Evolutionary conservation across 2,888 invertebrate genomes (phyloP), one percentile per base, ranked within the genome.

Genomic region (Lycaena phlaeas): DNA sequence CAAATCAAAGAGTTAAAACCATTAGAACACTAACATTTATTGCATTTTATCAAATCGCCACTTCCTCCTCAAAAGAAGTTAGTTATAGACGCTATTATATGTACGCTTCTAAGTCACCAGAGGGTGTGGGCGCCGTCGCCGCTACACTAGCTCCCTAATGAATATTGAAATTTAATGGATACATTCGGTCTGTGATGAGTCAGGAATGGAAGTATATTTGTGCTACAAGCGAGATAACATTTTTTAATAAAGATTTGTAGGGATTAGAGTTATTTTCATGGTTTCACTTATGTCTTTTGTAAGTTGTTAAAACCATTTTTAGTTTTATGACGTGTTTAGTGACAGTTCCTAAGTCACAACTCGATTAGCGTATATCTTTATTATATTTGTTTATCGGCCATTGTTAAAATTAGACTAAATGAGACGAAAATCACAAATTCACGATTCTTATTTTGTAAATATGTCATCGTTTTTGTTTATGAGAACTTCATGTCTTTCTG

Each of bases 1-100:
- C 98, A 99, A 89, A 99, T 99, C 82, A 97, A 96, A 88, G 98
- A 99, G 89, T 92, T 99, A 68, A 96, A 96, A 84, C 93, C 96
- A 59, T 56, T 67, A 60, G 85, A 86, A 67, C 85, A 86, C 75
- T 86, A 85, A 85, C 84, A 66, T 62, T 71, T 63, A 73, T 69
- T 78, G 82, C 78, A 84, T 82, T 81, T 79, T 66, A 70, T 64
- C 59, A 58, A 58, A 64, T 68, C 64, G 64, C 67, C 71, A 73
- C 79, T 79, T 81, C 77, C 77, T 75, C 75, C 65, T 68, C 72
- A 65, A 59, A 70, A 69, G 72, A 77, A 77, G 68, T 75, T 81
- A 82, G 77, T 78, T 81, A 72, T 82, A 84, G 82, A 82, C 69
- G 82, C 82, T 82, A 78, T 72, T 75, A 78, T 78, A 78, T 81